A percentile compares a stretch with the other conserved stretches of the same genome.
phyloP scores from a whole-genome alignment of 2,113 vertebrate species.

The Gopherus flavomarginatus region DNA sequence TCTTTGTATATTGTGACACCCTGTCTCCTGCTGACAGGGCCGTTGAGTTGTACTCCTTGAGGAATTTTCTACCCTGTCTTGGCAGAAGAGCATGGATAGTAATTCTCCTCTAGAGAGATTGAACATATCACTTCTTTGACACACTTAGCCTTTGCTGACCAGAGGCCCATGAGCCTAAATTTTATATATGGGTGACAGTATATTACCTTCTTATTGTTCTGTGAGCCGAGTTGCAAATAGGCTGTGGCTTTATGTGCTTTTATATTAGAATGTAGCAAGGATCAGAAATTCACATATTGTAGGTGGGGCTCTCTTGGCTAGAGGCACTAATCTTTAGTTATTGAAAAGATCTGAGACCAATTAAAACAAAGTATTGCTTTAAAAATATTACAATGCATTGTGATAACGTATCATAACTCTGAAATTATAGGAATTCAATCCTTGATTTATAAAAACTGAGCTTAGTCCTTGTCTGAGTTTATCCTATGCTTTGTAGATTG shows the following conservation, averaged over 20 bases:
- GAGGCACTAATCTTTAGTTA: slow-evolving; percentile 2
- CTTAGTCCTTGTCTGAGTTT: slow-evolving; percentile 37
- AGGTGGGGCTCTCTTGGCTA: not conserved
- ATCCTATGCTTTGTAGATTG: slow-evolving; percentile 68
- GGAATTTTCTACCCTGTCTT: slow-evolving; percentile 35
- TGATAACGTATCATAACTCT: slow-evolving; percentile 37
- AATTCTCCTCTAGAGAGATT: slow-evolving; percentile 33
- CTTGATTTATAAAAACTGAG: slow-evolving; percentile 58
- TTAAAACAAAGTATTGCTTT: slow-evolving; percentile 37
- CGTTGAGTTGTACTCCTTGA: slow-evolving; percentile 55
- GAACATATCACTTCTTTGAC: slow-evolving; percentile 41
- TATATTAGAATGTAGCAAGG: not conserved
- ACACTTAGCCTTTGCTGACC: slow-evolving; percentile 61
- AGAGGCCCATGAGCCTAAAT: not conserved
- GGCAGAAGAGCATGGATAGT: slow-evolving; percentile 32
- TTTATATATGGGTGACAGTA: not conserved
- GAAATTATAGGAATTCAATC: slow-evolving; percentile 35
- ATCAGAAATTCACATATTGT: not conserved
- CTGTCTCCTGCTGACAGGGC: slow-evolving; percentile 45
- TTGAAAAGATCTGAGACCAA: slow-evolving; percentile 47
- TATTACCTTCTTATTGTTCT: slow-evolving; percentile 36
- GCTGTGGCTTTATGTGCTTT: not conserved
- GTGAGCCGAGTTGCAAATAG: not conserved
- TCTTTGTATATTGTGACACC: slow-evolving; percentile 35
- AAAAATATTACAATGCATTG: not conserved